Base-by-base conservation (phyloP, 2,797 vertebrate species). In the Alca torda region DNA sequence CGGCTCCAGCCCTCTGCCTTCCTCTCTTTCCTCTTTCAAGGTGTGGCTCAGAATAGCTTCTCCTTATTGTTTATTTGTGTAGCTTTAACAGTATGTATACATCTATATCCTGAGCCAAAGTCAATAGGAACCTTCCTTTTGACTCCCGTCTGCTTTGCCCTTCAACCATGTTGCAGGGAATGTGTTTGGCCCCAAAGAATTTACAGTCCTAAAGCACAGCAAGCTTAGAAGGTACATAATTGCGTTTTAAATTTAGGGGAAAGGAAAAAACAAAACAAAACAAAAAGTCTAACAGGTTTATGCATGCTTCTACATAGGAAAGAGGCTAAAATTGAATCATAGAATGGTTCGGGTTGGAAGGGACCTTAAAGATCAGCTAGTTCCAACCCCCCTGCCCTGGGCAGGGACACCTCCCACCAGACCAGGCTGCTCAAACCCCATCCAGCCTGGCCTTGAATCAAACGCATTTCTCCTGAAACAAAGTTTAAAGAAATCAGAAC, bases 261-360 rank as follows among this genome's bases (percentile, higher is more conserved):
- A 43, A 63, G 51, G 3, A 21, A 39, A 25, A 35, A 0, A 11
- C 43, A 25, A 21, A 7, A 20, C 50, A 11, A 51, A 74, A 37
- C 18, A 30, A 30, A 39, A n/a, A 0, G 0, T 10, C 15, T 9
- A n/a, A 15, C 28, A 78, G 11, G 4, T 76, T 87, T 39, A 13
- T 20, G 33, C 31, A n/a, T 17, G 30, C 9, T 76, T 19, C 9
- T 37, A 26, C 17, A 5, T 26, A 56, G 72, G 25, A 51, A 56
- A 54, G 46, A 82, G 23, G n/a, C 21, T 92, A 31, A 45, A 82
- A 43, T 5, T 17, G 8, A 67, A 48, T 48, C 46, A 48, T 3
- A 48, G 46, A 48, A 13, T 48, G 46, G 46, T 48, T 23, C 4
- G 12, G 46, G 46, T 48, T 48, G 46, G 46, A 48, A 48, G 46